Base-by-base conservation (phyloP, 2,113 vertebrate genomes). In the Scortum barcoo region DNA sequence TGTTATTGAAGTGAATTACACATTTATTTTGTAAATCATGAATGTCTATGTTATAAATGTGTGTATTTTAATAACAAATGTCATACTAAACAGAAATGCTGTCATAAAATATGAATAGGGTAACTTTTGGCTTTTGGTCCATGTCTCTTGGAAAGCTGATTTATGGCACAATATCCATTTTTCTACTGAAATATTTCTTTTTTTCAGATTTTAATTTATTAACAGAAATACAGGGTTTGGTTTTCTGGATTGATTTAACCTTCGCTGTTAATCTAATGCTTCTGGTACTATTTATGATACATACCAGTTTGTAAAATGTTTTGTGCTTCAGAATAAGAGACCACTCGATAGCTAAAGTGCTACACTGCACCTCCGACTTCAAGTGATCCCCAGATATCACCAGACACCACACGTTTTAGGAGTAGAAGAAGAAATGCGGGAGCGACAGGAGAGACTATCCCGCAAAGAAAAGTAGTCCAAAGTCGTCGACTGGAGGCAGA, bases 51-150 rank as follows among this genome's bases (percentile, higher is more conserved):
- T 94, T 92, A 86, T 80, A 91, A 91, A 84, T 92, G 60, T 91
- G 87, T 93, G 92, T 92, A 94, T 93, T 95, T 95, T 91, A 94
- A 93, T 94, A 94, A 95, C 90, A 93, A 88, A 91, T 89, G 89
- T 88, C 84, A 90, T 79, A 93, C 88, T 91, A 90, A 92, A 92
- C 87, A 86, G 79, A 90, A 85, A 90, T 86, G 46, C 75, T 71
- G 69, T 85, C 88, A 83, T 90, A 86, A 84, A 91, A 86, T 84
- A 86, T 88, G 65, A 92, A 86, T 90, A 86, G 69, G 76, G 77
- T 77, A 80, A 78, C 87, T 88, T 20, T 80, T 84, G 86, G 85
- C 87, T 87, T 87, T 89, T 86, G 56, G 67, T 89, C 88, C 58
- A 24, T 65, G 81, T 92, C 84, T 83, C 79, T 83, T 71, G 80